These are phyloP conservation scores for Hippopotamyrus pictus DNA, from an alignment of 2,797 vertebrate species.

Conservation along the genomic window DNA sequence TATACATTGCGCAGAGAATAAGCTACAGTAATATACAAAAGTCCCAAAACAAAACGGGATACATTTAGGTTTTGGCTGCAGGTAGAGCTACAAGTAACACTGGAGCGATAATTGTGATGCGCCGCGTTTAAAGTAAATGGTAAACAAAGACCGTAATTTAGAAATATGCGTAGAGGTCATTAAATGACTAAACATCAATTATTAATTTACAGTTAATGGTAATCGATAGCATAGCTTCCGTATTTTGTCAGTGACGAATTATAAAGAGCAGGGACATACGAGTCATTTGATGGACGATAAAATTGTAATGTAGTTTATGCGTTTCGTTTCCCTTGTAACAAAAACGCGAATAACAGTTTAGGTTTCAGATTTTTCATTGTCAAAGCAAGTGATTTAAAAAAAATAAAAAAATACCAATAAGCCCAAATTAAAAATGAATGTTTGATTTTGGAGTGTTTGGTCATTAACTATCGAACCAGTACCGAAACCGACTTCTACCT, in stretches of 20 bases:
- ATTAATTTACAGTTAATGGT: conserved; percentile 4
- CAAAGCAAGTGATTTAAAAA: background rate
- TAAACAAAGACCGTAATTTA: background rate
- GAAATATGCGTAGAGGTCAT: background rate
- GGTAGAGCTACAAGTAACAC: background rate
- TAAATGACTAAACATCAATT: background rate
- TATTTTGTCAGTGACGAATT: background rate
- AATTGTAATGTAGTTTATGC: background rate
- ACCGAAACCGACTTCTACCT: background rate
- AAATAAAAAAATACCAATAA: background rate
- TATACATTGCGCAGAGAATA: conserved; percentile 44
- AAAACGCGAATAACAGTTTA: background rate
- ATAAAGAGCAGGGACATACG: background rate
- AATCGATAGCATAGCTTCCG: background rate
- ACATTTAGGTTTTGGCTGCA: background rate
- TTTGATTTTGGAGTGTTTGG: background rate
- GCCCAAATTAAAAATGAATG: background rate
- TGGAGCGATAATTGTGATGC: background rate
- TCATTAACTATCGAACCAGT: background rate
- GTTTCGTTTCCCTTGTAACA: background rate
- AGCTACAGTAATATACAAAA: conserved; percentile 50
- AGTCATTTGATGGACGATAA: background rate
- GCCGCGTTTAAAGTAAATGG: background rate
- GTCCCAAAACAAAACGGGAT: background rate
- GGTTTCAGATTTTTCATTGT: background rate